Conservation (phyloP, 2,797 vertebrate species). For the Setipinna tenuifilis region DNA sequence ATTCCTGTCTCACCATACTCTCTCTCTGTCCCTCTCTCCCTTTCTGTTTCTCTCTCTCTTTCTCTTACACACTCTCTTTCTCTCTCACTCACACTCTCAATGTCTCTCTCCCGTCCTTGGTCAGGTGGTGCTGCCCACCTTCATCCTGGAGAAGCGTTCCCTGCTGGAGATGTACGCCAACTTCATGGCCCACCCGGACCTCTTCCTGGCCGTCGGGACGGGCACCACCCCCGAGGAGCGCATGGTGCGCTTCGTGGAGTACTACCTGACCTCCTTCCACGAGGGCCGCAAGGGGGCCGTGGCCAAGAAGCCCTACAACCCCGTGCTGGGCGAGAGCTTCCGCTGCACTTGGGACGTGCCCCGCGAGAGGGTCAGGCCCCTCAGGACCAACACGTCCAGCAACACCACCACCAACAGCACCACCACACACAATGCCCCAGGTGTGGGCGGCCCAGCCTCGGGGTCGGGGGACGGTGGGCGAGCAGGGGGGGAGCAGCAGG, state of each 20-base stretch:
- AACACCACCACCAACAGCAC: background rate
- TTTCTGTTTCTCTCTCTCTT: background rate
- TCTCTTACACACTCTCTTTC: background rate
- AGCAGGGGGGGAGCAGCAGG: conserved; percentile 68
- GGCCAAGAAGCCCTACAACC: conserved; percentile 92
- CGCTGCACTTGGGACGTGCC: conserved; percentile 89
- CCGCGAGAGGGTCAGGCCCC: conserved; percentile 75
- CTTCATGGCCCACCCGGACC: conserved; percentile 89
- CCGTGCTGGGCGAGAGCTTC: conserved; percentile 86
- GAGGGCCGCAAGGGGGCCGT: conserved; percentile 87
- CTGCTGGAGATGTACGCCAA: conserved; percentile 91
- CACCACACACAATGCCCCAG: background rate
- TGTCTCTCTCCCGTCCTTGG: conserved; percentile 4
- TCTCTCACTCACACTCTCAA: background rate
- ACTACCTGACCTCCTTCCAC: conserved; percentile 88
- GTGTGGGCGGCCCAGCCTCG: background rate
- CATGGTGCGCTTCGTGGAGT: conserved; percentile 87
- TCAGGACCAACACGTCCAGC: conserved; percentile 65
- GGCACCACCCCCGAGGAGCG: conserved; percentile 83
- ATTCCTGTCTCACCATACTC: too few species aligned
- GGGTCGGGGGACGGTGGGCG: background rate
- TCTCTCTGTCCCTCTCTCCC: background rate
- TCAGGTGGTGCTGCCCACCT: conserved; percentile 89
- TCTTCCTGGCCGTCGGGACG: conserved; percentile 81
- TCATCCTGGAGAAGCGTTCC: conserved; percentile 89